Evolutionary conservation across 2,113 vertebrate species (phyloP), one percentile per base, ranked within the genome.

Genomic region (Leucoraja erinaceus): DNA sequence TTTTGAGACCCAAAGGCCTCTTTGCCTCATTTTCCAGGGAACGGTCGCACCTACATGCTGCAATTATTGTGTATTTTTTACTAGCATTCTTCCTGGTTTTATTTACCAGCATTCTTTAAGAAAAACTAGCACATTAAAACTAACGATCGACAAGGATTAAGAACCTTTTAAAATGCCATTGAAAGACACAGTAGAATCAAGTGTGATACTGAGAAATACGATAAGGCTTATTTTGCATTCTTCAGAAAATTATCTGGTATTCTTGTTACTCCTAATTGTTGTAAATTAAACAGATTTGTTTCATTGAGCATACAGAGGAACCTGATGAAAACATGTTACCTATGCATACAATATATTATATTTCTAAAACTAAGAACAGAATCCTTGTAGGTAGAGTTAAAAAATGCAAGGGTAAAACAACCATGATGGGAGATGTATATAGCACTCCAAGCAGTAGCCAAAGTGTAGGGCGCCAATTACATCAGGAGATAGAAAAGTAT

Each of bases 251-350:
- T 86, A 61, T 61, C 59, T 86, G 81, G n/a, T n/a, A 61, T 86
- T 61, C 25, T 28, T 59, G 22, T 81, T 47, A 47, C 1, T 33
- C 28, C 12, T 61, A n/a, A 14, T 86, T 59, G 28, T 86, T 86
- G 56, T 86, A n/a, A 11, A n/a, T 59, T 86, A n/a, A 86, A 5
- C 81, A 86, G 25, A 86, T 86, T 61, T 25, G n/a, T 86, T 86
- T 59, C 28, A 59, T 12, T 12, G 28, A 86, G 28, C 11, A 28
- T 54, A 61, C 22, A 61, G 25, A 86, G 25, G 54, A 86, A 61
- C 59, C 61, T 86, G 81, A 86, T 61, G 1, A 25, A 81, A 75
- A 47, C 47, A 61, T 11, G 4, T n/a, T 86, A 86, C 25, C 16
- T 16, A 68, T 68, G 11, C 66, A 68, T 16, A 12, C 25, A 86